Evolutionary conservation across 2,797 vertebrate species (phyloP).

Genomic region (Argentina silus): DNA sequence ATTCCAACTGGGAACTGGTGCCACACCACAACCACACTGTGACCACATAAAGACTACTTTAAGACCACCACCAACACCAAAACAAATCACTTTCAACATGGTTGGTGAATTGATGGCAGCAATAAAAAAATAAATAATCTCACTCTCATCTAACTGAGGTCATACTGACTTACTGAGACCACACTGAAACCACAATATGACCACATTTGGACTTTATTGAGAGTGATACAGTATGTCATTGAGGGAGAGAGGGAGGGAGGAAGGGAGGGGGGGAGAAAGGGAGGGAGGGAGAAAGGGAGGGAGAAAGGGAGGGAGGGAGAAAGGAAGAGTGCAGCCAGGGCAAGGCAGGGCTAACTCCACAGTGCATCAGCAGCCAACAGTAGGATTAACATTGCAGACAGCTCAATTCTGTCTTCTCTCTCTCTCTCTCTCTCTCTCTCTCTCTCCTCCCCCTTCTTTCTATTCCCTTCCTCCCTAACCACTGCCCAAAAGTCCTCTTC

Average conservation of each 20-base stretch:
- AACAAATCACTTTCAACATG: slow-evolving; percentile 50
- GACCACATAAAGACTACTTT: slow-evolving; percentile 50
- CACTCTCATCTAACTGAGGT: slow-evolving; percentile 49
- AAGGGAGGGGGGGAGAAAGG: background rate
- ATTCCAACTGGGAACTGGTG: slow-evolving; percentile 36
- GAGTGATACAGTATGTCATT: slow-evolving; percentile 34
- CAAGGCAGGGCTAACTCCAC: slow-evolving; percentile 23
- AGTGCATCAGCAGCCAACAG: slow-evolving; percentile 6
- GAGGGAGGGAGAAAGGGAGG: background rate
- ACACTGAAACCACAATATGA: slow-evolving; percentile 46
- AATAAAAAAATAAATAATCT: slow-evolving; percentile 38
- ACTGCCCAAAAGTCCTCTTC: slow-evolving; percentile 24
- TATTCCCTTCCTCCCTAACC: background rate
- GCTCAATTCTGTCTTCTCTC: too few species aligned
- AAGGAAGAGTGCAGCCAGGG: slow-evolving; percentile 28
- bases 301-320: slow-evolving; percentile 6
- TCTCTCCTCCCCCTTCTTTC: too few species aligned
- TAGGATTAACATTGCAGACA: slow-evolving; percentile 48
- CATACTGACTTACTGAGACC: slow-evolving; percentile 24
- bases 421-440: too few species aligned
- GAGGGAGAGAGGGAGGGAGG: background rate
- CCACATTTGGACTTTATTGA: slow-evolving; percentile 44
- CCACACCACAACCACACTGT: slow-evolving; percentile 39
- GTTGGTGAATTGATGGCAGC: background rate
- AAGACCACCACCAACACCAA: slow-evolving; percentile 55